Base-by-base conservation (phyloP, 2,113 vertebrate genomes). In the Puffinus mauretanicus region DNA sequence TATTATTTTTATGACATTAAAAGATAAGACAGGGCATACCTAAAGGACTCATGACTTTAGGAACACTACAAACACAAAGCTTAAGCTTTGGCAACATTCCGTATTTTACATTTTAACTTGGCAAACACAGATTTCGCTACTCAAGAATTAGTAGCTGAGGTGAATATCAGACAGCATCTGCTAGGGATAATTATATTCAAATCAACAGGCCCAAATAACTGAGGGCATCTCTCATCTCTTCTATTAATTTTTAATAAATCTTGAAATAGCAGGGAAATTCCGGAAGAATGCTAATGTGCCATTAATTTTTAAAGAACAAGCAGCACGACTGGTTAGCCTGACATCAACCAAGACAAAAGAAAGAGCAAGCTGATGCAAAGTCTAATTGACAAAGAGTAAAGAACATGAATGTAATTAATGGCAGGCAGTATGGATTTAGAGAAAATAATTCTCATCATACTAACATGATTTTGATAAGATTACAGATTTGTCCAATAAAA, bases 191-290 rank as follows among this genome's bases (percentile, higher is more conserved):
- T 96, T 91, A 94, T 27, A 84, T 60, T 93, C 81, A 91, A 82
- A 87, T 82, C 61, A 94, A 93, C 77, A 96, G 51, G 52, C 77
- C 30, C 65, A 96, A 91, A 93, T 79, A 95, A 88, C 92, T 62
- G 49, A 96, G 49, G 85, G 82, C 52, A 90, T 73, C 30, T 95
- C 58, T 61, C 51, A 88, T 66, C 10, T 82, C 73, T 81, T 75
- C 44, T 57, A 93, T 73, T 93, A 93, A 93, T 93, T 94, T 94
- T 94, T 94, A 94, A 95, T 93, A 86, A 58, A 86, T 73, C 85
- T 88, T 88, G 85, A 93, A 96, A 93, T 93, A 96, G 79, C 76
- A 93, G 64, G 85, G 93, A 90, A 96, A 96, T 95, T 94, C 87
- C 29, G 0, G 61, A 85, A 88, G 79, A 95, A 93, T 62, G 79